phyloP scores from a whole-genome alignment of 2,113 vertebrate species.

The Dunckerocampus dactyliophorus region DNA sequence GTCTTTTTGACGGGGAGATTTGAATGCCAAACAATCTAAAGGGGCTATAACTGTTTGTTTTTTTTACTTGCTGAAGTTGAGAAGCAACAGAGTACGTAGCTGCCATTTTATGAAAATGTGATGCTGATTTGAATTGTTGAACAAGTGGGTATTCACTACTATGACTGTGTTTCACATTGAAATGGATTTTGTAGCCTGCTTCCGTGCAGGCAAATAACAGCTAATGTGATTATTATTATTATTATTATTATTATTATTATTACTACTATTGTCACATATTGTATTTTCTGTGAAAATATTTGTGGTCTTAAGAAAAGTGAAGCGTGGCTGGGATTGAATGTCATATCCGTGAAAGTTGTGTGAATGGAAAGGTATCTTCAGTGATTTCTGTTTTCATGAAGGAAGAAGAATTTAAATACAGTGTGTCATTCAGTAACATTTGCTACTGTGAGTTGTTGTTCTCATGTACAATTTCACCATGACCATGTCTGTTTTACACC shows the following conservation, averaged over 20 bases:
- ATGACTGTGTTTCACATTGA: slow-evolving; percentile 68
- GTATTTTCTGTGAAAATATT: slow-evolving; percentile 65
- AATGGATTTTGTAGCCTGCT: slow-evolving; percentile 64
- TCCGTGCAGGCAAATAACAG: slow-evolving; percentile 34
- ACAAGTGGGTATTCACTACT: slow-evolving; percentile 40
- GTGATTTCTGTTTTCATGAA: slow-evolving; percentile 14
- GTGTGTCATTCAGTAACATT: slow-evolving; percentile 45
- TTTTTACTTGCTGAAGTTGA: slow-evolving; percentile 3
- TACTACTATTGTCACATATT: slow-evolving; percentile 29
- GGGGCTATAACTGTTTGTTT: background rate
- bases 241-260: slow-evolving; percentile 50
- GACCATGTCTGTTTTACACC: slow-evolving; percentile 50
- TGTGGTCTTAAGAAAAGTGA: slow-evolving; percentile 51
- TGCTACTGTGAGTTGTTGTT: slow-evolving; percentile 50
- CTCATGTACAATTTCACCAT: slow-evolving; percentile 56
- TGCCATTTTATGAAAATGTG: slow-evolving; percentile 30
- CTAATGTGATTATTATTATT: slow-evolving; percentile 39
- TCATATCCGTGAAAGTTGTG: slow-evolving; percentile 35
- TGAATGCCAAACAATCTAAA: background rate
- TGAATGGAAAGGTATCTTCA: slow-evolving; percentile 30
- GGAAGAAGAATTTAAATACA: slow-evolving; percentile 29
- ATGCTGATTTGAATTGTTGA: slow-evolving; percentile 47
- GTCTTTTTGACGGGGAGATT: slow-evolving; percentile 36
- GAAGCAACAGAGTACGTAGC: slow-evolving; percentile 45
- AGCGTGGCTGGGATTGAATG: slow-evolving; percentile 51